phyloP scores from a whole-genome alignment of 2,888 invertebrate species.

The Xestia xanthographa region DNA sequence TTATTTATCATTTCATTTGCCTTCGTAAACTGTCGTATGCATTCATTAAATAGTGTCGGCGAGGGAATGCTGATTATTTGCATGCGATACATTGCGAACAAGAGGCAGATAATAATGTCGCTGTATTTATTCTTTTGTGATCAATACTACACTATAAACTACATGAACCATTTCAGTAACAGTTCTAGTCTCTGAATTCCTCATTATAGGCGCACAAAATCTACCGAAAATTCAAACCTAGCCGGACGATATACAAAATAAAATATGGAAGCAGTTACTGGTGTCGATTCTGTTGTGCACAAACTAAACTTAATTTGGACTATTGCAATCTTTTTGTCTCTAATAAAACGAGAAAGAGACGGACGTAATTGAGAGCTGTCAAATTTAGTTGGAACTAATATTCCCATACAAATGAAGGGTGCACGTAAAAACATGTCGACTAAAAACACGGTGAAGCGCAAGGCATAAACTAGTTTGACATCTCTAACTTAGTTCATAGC shows the following conservation, averaged over 20 bases:
- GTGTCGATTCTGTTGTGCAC: too few relatives aligned
- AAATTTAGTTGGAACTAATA: too few relatives aligned
- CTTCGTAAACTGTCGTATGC: not conserved
- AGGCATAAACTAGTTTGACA: too few relatives aligned
- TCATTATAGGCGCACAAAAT: not conserved
- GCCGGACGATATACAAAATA: not conserved
- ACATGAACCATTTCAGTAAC: not conserved
- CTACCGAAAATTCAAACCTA: slow-evolving; percentile 1
- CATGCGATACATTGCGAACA: slow-evolving; percentile 27
- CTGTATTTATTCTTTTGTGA: slow-evolving; percentile 7
- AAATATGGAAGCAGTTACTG: not conserved
- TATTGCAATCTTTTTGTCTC: too few relatives aligned
- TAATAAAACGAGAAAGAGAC: too few relatives aligned
- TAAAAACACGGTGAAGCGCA: too few relatives aligned
- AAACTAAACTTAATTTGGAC: too few relatives aligned
- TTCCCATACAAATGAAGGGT: too few relatives aligned
- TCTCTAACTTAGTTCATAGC: too few relatives aligned
- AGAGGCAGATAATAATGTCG: slow-evolving; percentile 24
- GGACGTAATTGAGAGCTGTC: too few relatives aligned
- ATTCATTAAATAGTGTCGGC: slow-evolving; percentile 45
- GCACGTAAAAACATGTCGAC: too few relatives aligned
- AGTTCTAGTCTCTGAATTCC: not conserved
- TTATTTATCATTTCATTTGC: slow-evolving; percentile 48
- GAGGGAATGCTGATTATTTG: slow-evolving; percentile 47
- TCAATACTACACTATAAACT: not conserved